Conservation (phyloP, 2,888 invertebrate species). For the Polietes domitor region DNA sequence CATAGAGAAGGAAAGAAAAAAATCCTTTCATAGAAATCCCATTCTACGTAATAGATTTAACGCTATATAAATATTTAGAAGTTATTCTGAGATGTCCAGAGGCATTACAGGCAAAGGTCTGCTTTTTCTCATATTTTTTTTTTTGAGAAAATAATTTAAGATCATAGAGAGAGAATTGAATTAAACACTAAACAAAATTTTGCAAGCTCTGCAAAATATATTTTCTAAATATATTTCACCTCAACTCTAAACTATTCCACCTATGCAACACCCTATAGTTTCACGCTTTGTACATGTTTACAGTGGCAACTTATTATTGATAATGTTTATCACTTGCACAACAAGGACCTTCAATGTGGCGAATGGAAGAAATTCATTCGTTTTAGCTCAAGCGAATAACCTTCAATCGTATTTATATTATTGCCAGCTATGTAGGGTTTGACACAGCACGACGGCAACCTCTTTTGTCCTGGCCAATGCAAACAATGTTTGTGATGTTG, state of each 20-base stretch:
- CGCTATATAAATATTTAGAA: slow-evolving; percentile 67
- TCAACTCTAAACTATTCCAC: too few species aligned
- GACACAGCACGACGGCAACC: neutral
- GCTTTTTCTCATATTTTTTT: neutral
- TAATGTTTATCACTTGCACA: slow-evolving; percentile 19
- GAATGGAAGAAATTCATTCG: neutral
- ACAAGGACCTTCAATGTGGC: neutral
- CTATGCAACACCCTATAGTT: neutral
- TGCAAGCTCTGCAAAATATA: too few species aligned
- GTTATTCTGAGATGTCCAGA: slow-evolving; percentile 46
- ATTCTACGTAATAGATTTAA: slow-evolving; percentile 65
- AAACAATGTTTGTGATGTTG: neutral
- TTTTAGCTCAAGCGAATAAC: neutral
- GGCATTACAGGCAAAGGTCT: slow-evolving; percentile 32
- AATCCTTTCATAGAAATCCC: slow-evolving; percentile 29
- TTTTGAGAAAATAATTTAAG: too few species aligned
- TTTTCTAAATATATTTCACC: too few species aligned
- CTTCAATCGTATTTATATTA: slow-evolving; percentile 40
- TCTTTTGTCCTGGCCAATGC: slow-evolving; percentile 8
- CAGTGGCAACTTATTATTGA: slow-evolving; percentile 9
- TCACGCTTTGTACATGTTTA: neutral
- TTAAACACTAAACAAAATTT: too few species aligned
- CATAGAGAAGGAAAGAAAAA: neutral
- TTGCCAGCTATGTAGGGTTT: slow-evolving; percentile 10
- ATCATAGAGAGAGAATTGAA: too few species aligned